These are phyloP conservation scores for Cheiracanthium punctorium DNA, from an alignment of 2,888 invertebrate genomes.

Conservation along the genomic window DNA sequence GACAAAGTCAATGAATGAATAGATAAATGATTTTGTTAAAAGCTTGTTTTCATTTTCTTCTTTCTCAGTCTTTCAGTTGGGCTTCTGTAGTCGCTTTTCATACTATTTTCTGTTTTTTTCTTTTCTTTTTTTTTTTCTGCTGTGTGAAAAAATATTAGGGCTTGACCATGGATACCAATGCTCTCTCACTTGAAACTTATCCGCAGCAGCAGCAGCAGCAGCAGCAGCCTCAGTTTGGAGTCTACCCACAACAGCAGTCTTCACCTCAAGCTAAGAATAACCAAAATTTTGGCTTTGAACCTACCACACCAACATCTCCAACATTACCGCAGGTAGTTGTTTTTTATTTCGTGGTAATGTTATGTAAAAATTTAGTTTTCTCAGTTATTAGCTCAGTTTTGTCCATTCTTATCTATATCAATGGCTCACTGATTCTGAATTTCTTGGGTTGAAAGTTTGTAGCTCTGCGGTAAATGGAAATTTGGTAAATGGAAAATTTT, in stretches of 20 bases:
- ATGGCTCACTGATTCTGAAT: too few relatives aligned
- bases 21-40: too few relatives aligned
- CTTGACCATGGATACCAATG: constrained; percentile 72
- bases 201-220: constrained; percentile 70
- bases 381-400: too few relatives aligned
- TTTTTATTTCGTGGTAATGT: neutral
- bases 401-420: too few relatives aligned
- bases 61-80: constrained; percentile 54
- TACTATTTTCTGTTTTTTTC: constrained; percentile 55
- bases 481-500: too few relatives aligned
- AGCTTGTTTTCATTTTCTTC: constrained; percentile 34
- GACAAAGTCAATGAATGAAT: too few relatives aligned
- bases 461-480: too few relatives aligned
- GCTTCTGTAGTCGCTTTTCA: constrained; percentile 62
- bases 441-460: too few relatives aligned
- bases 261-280: constrained; percentile 35
- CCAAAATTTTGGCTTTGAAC: constrained; percentile 63
- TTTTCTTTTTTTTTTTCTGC: constrained; percentile 59
- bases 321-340: constrained; percentile 64
- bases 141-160: constrained; percentile 68
- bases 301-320: constrained; percentile 65
- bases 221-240: constrained; percentile 71
- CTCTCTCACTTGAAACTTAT: constrained; percentile 72
- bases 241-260: constrained; percentile 62
- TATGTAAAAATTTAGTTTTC: too few relatives aligned